These are phyloP conservation scores for Emydura subglobosa DNA, from an alignment of 2,113 vertebrate species.

Conservation along the genomic window DNA sequence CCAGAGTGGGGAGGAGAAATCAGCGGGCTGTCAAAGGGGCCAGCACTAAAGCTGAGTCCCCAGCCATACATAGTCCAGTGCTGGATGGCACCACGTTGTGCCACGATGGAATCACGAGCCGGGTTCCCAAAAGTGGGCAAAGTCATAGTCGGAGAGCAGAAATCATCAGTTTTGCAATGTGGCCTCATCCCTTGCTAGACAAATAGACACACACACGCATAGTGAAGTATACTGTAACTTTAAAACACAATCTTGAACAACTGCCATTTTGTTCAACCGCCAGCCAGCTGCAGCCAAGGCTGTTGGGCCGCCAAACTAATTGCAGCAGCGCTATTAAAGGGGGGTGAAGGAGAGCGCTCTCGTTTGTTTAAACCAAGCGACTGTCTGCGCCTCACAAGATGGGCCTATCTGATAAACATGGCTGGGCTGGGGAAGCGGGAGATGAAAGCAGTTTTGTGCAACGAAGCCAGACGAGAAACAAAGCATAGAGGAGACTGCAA, in stretches of 20 bases:
- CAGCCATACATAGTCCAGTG: no score
- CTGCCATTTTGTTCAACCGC: not conserved
- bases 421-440: not conserved
- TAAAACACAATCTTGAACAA: not conserved
- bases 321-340: rapidly evolving
- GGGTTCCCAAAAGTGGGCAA: not conserved
- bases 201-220: not conserved
- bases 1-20: not conserved
- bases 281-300: not conserved
- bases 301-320: rapidly evolving
- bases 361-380: rapidly evolving
- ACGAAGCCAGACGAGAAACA: not conserved
- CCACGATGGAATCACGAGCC: not conserved
- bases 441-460: not conserved
- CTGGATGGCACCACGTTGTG: not conserved
- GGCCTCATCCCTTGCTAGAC: not conserved
- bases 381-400: not conserved
- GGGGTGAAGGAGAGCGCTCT: not conserved
- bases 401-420: not conserved
- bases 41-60: not conserved
- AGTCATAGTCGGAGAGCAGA: not conserved
- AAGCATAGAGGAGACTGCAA: not conserved
- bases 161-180: not conserved
- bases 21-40: not conserved
- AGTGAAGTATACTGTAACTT: not conserved